Evolutionary conservation across 1,140 invertebrate species (phyloP).

Genomic region (Prorops nasuta): DNA sequence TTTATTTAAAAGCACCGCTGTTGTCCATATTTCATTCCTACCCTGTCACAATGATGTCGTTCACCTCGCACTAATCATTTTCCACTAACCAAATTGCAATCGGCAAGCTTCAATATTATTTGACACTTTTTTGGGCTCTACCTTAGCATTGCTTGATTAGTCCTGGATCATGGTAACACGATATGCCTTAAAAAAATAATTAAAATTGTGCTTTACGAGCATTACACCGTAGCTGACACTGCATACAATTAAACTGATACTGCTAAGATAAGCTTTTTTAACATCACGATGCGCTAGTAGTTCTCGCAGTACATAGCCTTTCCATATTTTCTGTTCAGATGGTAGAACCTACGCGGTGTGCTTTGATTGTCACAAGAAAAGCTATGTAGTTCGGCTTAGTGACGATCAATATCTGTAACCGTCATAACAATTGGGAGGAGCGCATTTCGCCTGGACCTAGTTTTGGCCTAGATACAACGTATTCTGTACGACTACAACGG

Average conservation of each 20-base stretch:
- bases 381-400: slow-evolving; percentile 53
- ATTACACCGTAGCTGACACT: too few relatives aligned
- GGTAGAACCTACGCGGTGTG: slow-evolving; percentile 50
- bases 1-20: too few relatives aligned
- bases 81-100: too few relatives aligned
- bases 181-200: too few relatives aligned
- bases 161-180: too few relatives aligned
- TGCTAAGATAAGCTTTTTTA: neutral
- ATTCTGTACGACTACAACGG: slow-evolving; percentile 23
- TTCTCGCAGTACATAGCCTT: slow-evolving; percentile 46
- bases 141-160: too few relatives aligned
- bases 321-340: slow-evolving; percentile 51
- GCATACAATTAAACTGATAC: neutral
- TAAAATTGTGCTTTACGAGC: too few relatives aligned
- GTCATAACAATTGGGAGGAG: slow-evolving; percentile 32
- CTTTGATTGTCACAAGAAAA: slow-evolving; percentile 54
- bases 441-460: slow-evolving; percentile 25
- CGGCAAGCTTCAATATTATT: too few relatives aligned
- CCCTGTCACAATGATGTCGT: too few relatives aligned
- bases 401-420: slow-evolving; percentile 48
- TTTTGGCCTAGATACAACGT: slow-evolving; percentile 19
- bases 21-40: too few relatives aligned
- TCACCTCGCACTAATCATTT: too few relatives aligned
- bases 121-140: too few relatives aligned
- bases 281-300: slow-evolving; percentile 27